A percentile compares a stretch with the other conserved stretches of the same genome.
Conservation (phyloP, 2,113 vertebrate genomes). For the Hippocampus comes region DNA sequence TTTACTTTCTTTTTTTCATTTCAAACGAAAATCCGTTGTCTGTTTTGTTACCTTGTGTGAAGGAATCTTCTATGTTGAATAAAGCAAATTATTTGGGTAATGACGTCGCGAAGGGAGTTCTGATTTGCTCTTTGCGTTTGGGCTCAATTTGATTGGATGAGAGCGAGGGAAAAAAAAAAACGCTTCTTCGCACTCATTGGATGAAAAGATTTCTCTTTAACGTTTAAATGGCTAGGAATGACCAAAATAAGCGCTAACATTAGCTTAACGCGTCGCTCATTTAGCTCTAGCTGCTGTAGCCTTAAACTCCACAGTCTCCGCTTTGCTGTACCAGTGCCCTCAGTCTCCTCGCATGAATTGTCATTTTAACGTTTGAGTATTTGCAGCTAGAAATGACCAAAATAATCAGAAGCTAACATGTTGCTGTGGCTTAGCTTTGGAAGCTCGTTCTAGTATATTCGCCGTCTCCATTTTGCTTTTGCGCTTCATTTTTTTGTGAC, state of each 20-base stretch:
- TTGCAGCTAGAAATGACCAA: no score
- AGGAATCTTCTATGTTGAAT: conserved; percentile 72
- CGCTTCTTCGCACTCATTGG: background rate
- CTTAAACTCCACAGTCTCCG: no score
- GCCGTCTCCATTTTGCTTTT: no score
- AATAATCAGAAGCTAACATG: no score
- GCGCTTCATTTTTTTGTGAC: no score
- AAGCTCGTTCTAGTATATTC: no score
- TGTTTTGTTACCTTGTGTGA: conserved; percentile 75
- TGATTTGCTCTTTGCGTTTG: background rate
- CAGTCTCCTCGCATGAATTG: no score
- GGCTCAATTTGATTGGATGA: background rate
- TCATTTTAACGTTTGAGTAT: no score
- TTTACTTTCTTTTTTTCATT: conserved; percentile 95
- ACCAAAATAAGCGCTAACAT: background rate
- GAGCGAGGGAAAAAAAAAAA: background rate
- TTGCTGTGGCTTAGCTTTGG: no score
- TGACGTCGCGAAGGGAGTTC: conserved; percentile 36
- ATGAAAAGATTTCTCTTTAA: background rate
- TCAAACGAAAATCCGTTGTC: conserved; percentile 82
- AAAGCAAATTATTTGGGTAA: conserved; percentile 68
- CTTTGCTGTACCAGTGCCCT: no score
- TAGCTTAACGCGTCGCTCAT: no score
- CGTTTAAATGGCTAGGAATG: background rate
- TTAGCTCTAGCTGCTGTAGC: no score